A percentile compares a stretch with the other conserved stretches of the same genome.
phyloP scores from a whole-genome alignment of 2,113 vertebrate species.

The Leiothrix lutea region DNA sequence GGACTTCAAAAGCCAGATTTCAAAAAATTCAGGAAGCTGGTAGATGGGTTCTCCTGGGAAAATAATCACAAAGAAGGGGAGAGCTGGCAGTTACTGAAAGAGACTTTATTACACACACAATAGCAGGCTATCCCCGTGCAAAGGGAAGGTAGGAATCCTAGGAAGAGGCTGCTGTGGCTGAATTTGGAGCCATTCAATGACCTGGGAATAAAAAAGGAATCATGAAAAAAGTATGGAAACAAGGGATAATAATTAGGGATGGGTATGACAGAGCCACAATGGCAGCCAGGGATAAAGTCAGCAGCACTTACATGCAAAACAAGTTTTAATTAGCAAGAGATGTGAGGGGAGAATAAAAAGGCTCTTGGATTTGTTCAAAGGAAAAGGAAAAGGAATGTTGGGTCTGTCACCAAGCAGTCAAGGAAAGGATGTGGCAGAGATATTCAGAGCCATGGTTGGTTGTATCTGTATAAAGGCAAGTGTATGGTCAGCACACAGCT shows the following conservation, averaged over 20 bases:
- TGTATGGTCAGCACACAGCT: neutral
- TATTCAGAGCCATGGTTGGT: neutral
- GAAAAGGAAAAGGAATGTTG: neutral
- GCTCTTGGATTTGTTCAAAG: neutral
- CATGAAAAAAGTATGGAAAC: neutral
- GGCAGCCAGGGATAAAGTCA: neutral
- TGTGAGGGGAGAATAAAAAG: neutral
- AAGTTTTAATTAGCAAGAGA: neutral
- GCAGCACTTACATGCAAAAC: neutral
- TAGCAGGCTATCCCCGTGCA: neutral
- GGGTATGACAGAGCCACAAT: neutral
- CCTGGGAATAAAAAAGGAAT: neutral
- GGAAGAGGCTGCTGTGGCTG: constrained; percentile 1
- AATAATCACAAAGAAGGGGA: constrained; percentile 45
- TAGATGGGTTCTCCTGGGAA: constrained; percentile 37
- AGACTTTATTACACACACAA: constrained; percentile 1
- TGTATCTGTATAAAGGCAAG: neutral
- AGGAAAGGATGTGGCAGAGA: neutral
- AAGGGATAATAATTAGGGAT: neutral
- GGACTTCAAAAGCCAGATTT: constrained; percentile 18
- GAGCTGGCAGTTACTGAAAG: constrained; percentile 41
- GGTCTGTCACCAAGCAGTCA: neutral
- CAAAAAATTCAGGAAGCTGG: constrained; percentile 15
- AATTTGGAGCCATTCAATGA: neutral
- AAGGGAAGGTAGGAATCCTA: neutral